Base-by-base conservation (phyloP, 2,797 vertebrate genomes). In the Capromys pilorides region DNA sequence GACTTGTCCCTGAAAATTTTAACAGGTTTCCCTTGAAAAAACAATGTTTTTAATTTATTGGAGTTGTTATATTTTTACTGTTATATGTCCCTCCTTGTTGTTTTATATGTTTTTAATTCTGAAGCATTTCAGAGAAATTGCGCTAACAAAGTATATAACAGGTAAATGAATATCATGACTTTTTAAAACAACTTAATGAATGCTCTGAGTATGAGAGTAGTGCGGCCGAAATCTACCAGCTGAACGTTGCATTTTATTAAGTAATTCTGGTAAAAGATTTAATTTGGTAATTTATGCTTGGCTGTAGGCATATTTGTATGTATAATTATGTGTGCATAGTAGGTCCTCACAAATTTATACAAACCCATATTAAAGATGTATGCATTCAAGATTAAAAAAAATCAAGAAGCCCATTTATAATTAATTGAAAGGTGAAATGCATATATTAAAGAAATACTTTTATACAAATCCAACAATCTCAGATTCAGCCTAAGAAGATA, bases 261-360 rank as follows among this genome's bases (percentile, higher is more conserved):
- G n/a, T 87, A 83, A 89, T 94, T 91, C 77, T 86, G 51, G 66
- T 62, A 86, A 91, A 81, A 59, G 10, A 94, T 51, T 96, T 79
- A 91, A 81, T 67, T 11, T 33, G 41, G 19, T 54, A 24, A 77
- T 59, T 69, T 39, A 85, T 3, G 33, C 61, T 73, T 88, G 62
- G 33, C 14, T 69, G 13, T 28, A 45, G 71, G 71, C 51, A 86
- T 78, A 91, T 62, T 79, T 95, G 59, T 62, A 86, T 45, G 45
- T 6, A 9, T 49, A 88, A 88, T 90, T 88, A 69, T 33, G 22
- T 69, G 26, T 36, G 54, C 62, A 92, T 2, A 84, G 61, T 85
- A 80, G 77, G 8, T 39, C 54, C 57, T 19, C 31, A 51, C 78
- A n/a, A 84, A 33, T 82, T 80, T 89, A 86, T 77, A 88, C 54